Conservation (phyloP, 2,888 invertebrate species). For the Gastrophysa polygoni region DNA sequence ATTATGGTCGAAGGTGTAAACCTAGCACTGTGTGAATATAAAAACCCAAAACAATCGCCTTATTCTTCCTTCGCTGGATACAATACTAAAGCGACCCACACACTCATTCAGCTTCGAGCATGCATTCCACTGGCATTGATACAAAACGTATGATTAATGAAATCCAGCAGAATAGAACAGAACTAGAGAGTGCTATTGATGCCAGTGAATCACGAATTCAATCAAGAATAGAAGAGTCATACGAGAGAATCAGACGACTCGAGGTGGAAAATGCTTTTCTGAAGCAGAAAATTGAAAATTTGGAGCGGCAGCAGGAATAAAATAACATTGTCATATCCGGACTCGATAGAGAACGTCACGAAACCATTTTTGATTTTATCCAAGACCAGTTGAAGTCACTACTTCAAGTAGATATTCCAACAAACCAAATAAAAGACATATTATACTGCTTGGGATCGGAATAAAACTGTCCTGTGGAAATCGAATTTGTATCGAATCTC, state of each 20-base stretch:
- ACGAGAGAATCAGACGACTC: neutral
- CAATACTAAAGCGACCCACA: too few relatives aligned
- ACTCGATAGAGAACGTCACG: too few relatives aligned
- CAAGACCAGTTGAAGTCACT: neutral
- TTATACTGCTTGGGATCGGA: slow-evolving; percentile 10
- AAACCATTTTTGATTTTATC: neutral
- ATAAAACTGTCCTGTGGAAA: slow-evolving; percentile 1
- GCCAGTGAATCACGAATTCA: neutral
- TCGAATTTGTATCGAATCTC: neutral
- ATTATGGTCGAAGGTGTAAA: too few relatives aligned
- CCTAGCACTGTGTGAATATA: too few relatives aligned
- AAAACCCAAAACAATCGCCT: too few relatives aligned
- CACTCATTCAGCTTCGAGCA: too few relatives aligned
- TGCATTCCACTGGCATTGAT: too few relatives aligned
- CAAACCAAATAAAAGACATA: slow-evolving; percentile 2
- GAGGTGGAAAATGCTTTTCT: neutral
- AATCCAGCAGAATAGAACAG: neutral
- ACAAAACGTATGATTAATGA: neutral
- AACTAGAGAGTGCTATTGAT: neutral
- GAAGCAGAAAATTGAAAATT: neutral
- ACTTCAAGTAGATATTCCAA: neutral
- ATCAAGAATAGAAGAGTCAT: neutral
- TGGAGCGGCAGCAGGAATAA: neutral
- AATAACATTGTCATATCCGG: neutral
- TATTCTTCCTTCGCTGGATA: too few relatives aligned